Evolutionary conservation across 2,113 vertebrate species (phyloP).

Genomic region (Syrmaticus mikado): DNA sequence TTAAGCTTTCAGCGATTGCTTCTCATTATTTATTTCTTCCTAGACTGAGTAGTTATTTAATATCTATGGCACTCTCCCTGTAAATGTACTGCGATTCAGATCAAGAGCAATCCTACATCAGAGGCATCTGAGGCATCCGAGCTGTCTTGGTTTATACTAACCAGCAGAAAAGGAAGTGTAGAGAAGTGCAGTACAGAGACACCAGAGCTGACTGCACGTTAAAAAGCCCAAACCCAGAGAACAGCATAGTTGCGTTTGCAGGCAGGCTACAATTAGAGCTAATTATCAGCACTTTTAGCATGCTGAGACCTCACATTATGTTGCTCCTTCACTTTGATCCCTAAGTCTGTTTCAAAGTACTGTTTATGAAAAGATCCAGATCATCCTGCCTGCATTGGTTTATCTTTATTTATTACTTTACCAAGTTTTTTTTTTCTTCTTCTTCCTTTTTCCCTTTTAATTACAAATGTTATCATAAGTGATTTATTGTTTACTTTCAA

Average conservation of each 20-base stretch:
- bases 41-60: conserved; percentile 36
- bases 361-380: conserved; percentile 29
- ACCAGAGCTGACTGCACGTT: background rate
- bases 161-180: background rate
- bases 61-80: background rate
- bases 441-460: background rate
- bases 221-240: background rate
- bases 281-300: conserved; percentile 21
- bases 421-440: background rate
- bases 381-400: background rate
- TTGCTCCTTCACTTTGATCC: background rate
- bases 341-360: background rate
- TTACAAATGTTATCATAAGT: conserved; percentile 29
- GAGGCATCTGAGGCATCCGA: conserved; percentile 55
- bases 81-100: conserved; percentile 25
- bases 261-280: conserved; percentile 9
- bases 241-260: background rate
- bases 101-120: conserved; percentile 36
- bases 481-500: conserved; percentile 56
- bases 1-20: conserved; percentile 3
- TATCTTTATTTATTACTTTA: background rate
- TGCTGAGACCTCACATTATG: background rate
- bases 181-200: background rate
- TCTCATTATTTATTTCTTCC: conserved; percentile 37
- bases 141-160: conserved; percentile 13